Evolutionary conservation across 2,113 vertebrate species (phyloP), one percentile per base, ranked within the genome.

Genomic region (Chionodraco myersi): DNA sequence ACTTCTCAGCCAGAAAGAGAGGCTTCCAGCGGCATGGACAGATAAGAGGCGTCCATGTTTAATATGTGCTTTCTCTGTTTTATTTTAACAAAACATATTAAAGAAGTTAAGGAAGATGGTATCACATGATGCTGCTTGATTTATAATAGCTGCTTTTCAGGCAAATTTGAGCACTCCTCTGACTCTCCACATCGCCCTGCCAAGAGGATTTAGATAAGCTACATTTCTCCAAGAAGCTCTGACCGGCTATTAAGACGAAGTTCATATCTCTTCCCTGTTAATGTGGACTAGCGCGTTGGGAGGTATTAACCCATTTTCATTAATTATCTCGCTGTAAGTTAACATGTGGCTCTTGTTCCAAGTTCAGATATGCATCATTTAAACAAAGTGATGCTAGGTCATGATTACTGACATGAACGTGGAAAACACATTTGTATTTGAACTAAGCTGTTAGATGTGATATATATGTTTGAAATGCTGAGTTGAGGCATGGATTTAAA

Each of bases 171-270:
- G 85, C 86, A 89, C 78, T 73, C 48, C 80, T 77, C 78, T 71
- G 72, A 81, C 78, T 83, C 52, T 76, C 80, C 84, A 79, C 62
- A 85, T 84, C 77, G 84, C 88, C 85, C 68, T 68, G 91, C 87
- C 88, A 87, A 91, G 90, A 89, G 92, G 92, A 92, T 93, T 92
- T 92, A 92, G 91, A 93, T 93, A 92, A 92, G 87, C 86, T 87
- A 66, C 79, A 86, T 81, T 82, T 84, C 78, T 87, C 57, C 72
- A 82, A 80, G 84, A 90, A 88, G 80, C 75, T 90, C 89, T 88
- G 83, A 86, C 86, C 90, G 91, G 85, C 88, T 88, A 88, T 90
- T 92, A 91, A 84, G 86, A 83, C 89, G 72, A 41, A 41, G 52
- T 60, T 84, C 86, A 90, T 90, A 92, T 89, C 90, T 84, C 77